phyloP scores from a whole-genome alignment of 2,797 vertebrate genomes.

The Sciaenops ocellatus region DNA sequence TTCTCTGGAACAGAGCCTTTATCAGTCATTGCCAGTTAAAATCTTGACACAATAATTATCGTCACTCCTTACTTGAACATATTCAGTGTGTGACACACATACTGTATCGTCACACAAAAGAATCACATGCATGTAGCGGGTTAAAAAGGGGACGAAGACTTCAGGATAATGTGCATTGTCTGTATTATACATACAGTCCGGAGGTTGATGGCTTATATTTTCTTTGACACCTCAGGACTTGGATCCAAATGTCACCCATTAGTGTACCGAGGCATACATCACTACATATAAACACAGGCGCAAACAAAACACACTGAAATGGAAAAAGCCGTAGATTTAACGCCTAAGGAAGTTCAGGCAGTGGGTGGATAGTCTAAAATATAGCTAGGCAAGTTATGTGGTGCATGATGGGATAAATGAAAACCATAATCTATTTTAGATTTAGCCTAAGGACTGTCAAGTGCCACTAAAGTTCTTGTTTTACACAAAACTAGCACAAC shows the following conservation, averaged over 20 bases:
- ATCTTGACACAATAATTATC: slow-evolving; percentile 36
- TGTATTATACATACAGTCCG: slow-evolving; percentile 31
- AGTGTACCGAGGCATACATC: slow-evolving; percentile 33
- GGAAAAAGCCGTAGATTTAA: slow-evolving; percentile 36
- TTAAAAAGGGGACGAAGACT: background rate
- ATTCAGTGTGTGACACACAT: slow-evolving; percentile 3
- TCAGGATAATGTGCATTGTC: background rate
- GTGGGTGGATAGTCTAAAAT: slow-evolving; percentile 29
- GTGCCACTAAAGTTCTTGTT: background rate
- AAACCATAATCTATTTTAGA: slow-evolving; percentile 47
- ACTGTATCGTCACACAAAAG: background rate
- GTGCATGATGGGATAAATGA: slow-evolving; percentile 46
- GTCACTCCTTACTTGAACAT: slow-evolving; percentile 23
- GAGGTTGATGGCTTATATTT: slow-evolving; percentile 44
- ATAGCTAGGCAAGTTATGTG: slow-evolving; percentile 40
- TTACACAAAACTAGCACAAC: background rate
- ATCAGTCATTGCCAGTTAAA: slow-evolving; percentile 33
- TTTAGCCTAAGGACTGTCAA: slow-evolving; percentile 28
- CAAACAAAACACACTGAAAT: slow-evolving; percentile 48
- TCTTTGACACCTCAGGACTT: slow-evolving; percentile 29
- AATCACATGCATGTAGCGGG: background rate
- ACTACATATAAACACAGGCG: slow-evolving; percentile 24
- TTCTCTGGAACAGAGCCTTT: slow-evolving; percentile 14
- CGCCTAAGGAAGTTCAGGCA: slow-evolving; percentile 16
- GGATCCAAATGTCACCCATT: slow-evolving; percentile 42